Base-by-base conservation (phyloP, 2,888 invertebrate genomes). In the Elmis aenea region DNA sequence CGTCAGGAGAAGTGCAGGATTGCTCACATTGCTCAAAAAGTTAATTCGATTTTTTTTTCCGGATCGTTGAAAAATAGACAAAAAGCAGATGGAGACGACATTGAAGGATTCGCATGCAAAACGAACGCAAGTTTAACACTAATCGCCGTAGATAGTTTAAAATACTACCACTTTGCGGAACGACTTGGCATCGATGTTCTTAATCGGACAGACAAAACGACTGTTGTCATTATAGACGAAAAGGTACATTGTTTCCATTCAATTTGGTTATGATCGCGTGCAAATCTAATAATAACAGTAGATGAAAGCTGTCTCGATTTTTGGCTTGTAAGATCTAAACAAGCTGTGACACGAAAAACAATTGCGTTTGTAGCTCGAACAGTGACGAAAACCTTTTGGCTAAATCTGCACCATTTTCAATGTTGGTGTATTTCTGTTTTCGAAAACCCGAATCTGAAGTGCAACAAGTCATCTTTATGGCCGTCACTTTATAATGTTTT, bases 131-230 rank as follows among this genome's bases (percentile, higher is more conserved):
- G 78, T 8, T 57, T 85, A 30, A 68, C 71, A 6, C 72, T 85
- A 44, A 66, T 87, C 18, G 83, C 84, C 1, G 73, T 91, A 50
- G 89, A 91, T 59, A 83, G 83, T 48, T 64, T 81, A 1, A 68
- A 74, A 32, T 83, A 84, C 57, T 77, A 77, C 49, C 78, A 83
- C 54, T 85, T 89, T 58, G 83, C 86, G 0, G 80, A 85, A 57
- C 75, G 76, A 13, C 73, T 90, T 3, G 88, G 87, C 2, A 73
- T 88, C 12, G 79, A 87, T 61, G 66, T 85, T 16, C 62, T 66
- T 6, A 72, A 70, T 23, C 70, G 62, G 38, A 72, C 67, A 38
- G 77, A 83, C 54, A 78, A 73, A 66, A 83, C 83, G 16, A 75
- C 77, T 14, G 77, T 77, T 25, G 74, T 85, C 33, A 82, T 88